Percentiles rank a stretch among this genome's conserved stretches.
phyloP scores from a whole-genome alignment of 1,140 invertebrate genomes.

The Drosophila chauvacae region DNA sequence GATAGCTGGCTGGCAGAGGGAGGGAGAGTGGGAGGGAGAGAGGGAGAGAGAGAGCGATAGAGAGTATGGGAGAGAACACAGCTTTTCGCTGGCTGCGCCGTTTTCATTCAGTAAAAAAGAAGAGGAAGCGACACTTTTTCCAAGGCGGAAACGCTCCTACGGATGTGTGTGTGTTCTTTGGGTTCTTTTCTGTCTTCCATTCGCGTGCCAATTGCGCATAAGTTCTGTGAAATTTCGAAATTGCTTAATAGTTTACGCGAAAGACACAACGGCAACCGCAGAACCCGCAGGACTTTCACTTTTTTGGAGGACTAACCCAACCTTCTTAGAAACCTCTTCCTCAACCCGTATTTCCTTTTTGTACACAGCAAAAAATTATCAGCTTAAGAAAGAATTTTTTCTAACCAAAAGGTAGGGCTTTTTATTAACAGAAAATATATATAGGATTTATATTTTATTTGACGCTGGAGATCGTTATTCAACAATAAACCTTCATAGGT shows the following conservation, averaged over 20 bases:
- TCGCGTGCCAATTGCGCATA: slow-evolving; percentile 70
- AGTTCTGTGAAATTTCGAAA: slow-evolving; percentile 49
- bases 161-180: slow-evolving; percentile 13
- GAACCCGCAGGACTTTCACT: slow-evolving; percentile 61
- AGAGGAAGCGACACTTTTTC: slow-evolving; percentile 53
- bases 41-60: slow-evolving; percentile 5
- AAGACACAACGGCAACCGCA: slow-evolving; percentile 19
- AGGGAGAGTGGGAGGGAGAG: slow-evolving; percentile 4
- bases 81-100: slow-evolving; percentile 42
- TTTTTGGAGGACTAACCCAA: slow-evolving; percentile 33
- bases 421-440: not conserved
- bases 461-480: not conserved
- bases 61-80: slow-evolving; percentile 37
- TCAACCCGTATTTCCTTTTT: too few species aligned
- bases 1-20: slow-evolving; percentile 15
- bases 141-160: slow-evolving; percentile 55
- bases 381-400: not conserved
- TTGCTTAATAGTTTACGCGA: slow-evolving; percentile 50
- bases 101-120: slow-evolving; percentile 68
- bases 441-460: not conserved
- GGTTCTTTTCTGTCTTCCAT: slow-evolving; percentile 37
- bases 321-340: slow-evolving; percentile 9
- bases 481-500: not conserved
- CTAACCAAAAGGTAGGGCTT: too few species aligned
- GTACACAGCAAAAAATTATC: not conserved